Conservation (phyloP, 2,888 invertebrate genomes). For the Oscheius sp. region DNA sequence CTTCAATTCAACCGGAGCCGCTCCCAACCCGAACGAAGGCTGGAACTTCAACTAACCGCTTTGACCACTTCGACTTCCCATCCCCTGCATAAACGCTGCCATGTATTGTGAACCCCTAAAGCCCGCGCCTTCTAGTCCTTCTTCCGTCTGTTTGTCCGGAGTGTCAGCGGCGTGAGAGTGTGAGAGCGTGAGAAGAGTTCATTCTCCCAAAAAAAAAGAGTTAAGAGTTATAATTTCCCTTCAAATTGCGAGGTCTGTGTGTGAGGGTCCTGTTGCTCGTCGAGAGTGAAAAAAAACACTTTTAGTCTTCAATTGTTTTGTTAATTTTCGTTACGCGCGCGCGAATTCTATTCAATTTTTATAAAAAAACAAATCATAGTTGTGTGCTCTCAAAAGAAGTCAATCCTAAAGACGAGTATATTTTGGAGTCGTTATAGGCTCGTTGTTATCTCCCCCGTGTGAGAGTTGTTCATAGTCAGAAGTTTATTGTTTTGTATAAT, state of each 20-base stretch:
- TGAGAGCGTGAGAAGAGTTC: constrained; percentile 15
- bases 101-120: constrained; percentile 27
- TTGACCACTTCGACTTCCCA: background rate
- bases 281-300: constrained; percentile 2
- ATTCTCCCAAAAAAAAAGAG: background rate
- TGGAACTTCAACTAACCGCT: constrained; percentile 53
- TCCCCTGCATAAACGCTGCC: constrained; percentile 2
- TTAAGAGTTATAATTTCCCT: constrained; percentile 6
- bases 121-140: constrained; percentile 3
- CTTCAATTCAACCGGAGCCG: constrained; percentile 37
- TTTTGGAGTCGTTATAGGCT: constrained; percentile 12
- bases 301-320: constrained; percentile 1
- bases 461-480: constrained; percentile 29
- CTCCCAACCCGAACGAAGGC: constrained; percentile 54
- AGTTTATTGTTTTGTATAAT: constrained; percentile 10
- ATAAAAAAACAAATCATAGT: background rate
- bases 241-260: constrained; percentile 20
- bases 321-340: constrained; percentile 22
- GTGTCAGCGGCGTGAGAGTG: background rate
- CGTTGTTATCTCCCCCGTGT: constrained; percentile 35
- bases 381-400: constrained; percentile 22
- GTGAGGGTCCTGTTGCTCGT: constrained; percentile 25
- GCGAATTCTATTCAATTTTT: constrained; percentile 11
- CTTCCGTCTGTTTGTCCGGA: background rate
- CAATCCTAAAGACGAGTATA: constrained; percentile 26